Percentiles rank a stretch among this genome's conserved stretches.
Conservation (phyloP, 2,113 vertebrate species). For the Clupea harengus region DNA sequence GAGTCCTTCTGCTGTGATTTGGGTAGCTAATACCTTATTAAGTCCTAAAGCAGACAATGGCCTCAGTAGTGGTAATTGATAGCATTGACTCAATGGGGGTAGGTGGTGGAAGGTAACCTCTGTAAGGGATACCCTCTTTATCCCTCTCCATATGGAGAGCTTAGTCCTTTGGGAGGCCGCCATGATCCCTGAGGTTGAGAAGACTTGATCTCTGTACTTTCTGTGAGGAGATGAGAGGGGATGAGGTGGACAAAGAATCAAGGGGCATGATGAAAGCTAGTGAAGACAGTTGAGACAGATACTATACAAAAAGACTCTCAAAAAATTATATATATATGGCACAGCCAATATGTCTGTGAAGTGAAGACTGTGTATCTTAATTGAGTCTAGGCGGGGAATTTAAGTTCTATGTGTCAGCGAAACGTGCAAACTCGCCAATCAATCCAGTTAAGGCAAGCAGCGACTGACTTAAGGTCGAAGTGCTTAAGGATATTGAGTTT, state of each 20-base stretch:
- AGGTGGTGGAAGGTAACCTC: slow-evolving; percentile 89
- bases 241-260: slow-evolving; percentile 45
- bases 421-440: slow-evolving; percentile 15
- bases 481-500: slow-evolving; percentile 64
- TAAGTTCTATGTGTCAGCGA: background rate
- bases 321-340: background rate
- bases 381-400: background rate
- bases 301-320: background rate
- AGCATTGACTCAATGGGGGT: slow-evolving; percentile 82
- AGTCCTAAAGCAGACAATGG: slow-evolving; percentile 83
- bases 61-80: slow-evolving; percentile 87
- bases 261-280: slow-evolving; percentile 42
- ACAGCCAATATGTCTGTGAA: background rate
- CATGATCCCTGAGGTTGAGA: slow-evolving; percentile 80
- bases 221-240: slow-evolving; percentile 38
- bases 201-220: slow-evolving; percentile 52
- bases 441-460: slow-evolving; percentile 39
- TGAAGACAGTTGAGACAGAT: slow-evolving; percentile 30
- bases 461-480: slow-evolving; percentile 56
- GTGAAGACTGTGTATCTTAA: background rate
- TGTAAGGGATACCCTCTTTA: slow-evolving; percentile 98
- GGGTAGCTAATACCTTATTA: slow-evolving; percentile 93
- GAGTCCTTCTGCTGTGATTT: slow-evolving; percentile 70
- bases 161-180: slow-evolving; percentile 88
- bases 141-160: slow-evolving; percentile 88